Percentiles rank a stretch among this genome's conserved stretches.
phyloP scores from a whole-genome alignment of 2,113 vertebrate species.

The Anoura caudifer region DNA sequence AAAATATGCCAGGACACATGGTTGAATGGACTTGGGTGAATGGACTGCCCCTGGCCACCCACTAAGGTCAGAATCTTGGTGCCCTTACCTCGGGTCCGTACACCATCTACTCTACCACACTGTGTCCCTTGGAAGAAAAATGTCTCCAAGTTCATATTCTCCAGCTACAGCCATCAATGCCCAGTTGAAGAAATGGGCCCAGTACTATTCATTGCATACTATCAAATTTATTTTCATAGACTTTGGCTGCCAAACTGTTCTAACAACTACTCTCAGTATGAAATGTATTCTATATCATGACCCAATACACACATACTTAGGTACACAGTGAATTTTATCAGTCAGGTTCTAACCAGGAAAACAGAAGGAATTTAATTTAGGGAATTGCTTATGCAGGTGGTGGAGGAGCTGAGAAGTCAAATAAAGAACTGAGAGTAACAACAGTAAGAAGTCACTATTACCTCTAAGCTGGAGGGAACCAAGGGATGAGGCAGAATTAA shows the following conservation, averaged over 20 bases:
- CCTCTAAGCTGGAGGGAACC: background rate
- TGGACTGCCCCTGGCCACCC: background rate
- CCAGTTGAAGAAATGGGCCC: background rate
- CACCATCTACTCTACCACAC: background rate
- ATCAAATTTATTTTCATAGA: background rate
- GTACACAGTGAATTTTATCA: background rate
- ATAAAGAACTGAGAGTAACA: background rate
- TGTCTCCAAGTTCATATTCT: background rate
- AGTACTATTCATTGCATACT: background rate
- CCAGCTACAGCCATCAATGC: background rate
- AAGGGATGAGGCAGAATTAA: background rate
- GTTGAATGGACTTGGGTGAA: background rate
- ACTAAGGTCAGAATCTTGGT: background rate
- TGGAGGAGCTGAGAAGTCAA: background rate
- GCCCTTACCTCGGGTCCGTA: background rate
- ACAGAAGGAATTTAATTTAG: slow-evolving; percentile 36
- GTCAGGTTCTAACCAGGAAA: background rate
- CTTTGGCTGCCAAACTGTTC: background rate
- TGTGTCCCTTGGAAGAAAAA: background rate
- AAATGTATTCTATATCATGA: slow-evolving; percentile 1
- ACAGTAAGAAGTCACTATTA: background rate
- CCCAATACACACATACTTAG: background rate
- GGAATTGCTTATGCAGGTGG: background rate
- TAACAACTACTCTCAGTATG: background rate
- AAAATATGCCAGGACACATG: background rate